Evolutionary conservation across 1,140 invertebrate species (phyloP).

Genomic region (Eumeta japonica): DNA sequence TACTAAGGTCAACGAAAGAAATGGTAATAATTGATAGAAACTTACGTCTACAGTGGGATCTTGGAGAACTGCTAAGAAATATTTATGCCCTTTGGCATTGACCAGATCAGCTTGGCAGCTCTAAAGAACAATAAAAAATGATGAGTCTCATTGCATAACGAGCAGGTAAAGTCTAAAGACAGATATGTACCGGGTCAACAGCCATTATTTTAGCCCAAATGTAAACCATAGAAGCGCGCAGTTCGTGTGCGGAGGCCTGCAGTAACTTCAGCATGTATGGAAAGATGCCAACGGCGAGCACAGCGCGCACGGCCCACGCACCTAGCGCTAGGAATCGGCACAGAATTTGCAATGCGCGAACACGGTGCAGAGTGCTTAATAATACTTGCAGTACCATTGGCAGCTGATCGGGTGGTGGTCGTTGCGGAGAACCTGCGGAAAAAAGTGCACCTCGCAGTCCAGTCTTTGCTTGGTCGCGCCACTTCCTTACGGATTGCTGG

Average conservation of each 20-base stretch:
- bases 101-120: constrained; percentile 94
- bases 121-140: constrained; percentile 55
- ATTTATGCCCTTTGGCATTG: constrained; percentile 92
- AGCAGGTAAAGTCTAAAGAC: constrained; percentile 2
- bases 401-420: constrained; percentile 89
- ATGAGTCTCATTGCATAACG: background rate
- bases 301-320: constrained; percentile 94
- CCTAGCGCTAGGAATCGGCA: constrained; percentile 96
- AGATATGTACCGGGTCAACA: constrained; percentile 81
- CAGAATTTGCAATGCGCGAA: constrained; percentile 90
- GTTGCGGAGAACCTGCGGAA: constrained; percentile 61
- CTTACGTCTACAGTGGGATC: constrained; percentile 80
- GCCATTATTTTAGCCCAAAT: constrained; percentile 99
- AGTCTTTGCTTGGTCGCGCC: background rate
- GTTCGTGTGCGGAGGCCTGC: constrained; percentile 89
- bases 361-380: constrained; percentile 93
- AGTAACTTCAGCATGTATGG: constrained; percentile 96
- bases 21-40: too few species aligned
- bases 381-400: constrained; percentile 98
- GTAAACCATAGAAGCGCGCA: constrained; percentile 90
- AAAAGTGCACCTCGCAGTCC: background rate
- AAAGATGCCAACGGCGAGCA: constrained; percentile 96
- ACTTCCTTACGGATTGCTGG: too few species aligned
- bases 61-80: constrained; percentile 87
- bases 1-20: background rate